These are phyloP conservation scores for Tichodroma muraria DNA, from an alignment of 2,113 vertebrate species.

Conservation along the genomic window DNA sequence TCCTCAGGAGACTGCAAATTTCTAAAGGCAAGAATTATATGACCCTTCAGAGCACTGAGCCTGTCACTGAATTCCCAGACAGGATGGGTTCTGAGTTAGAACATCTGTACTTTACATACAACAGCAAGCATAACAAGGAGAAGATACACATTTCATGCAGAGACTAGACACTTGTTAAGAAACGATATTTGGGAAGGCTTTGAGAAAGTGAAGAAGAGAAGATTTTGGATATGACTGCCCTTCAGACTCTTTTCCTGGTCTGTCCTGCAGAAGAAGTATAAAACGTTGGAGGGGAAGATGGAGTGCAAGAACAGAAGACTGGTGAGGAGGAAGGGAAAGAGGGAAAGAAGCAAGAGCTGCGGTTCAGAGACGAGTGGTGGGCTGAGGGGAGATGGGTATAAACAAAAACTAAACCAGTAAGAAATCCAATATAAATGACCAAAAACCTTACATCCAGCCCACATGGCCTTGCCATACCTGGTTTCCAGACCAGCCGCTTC, in stretches of 20 bases:
- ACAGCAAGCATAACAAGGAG: background rate
- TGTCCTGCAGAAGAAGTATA: background rate
- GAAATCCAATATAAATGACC: background rate
- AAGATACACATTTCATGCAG: background rate
- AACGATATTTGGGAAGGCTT: background rate
- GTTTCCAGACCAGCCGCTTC: slow-evolving; percentile 85
- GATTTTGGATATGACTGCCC: background rate
- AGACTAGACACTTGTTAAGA: background rate
- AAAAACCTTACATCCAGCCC: background rate
- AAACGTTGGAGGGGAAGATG: background rate
- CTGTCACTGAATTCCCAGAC: background rate
- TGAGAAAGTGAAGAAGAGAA: background rate
- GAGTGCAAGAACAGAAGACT: background rate
- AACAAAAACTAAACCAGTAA: background rate
- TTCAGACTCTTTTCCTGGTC: background rate
- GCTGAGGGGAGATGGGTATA: background rate
- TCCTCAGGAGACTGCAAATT: background rate
- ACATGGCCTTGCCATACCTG: slow-evolving; percentile 69
- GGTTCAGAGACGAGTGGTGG: background rate
- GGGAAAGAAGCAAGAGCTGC: background rate
- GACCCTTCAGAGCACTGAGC: background rate
- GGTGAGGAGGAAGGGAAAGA: background rate
- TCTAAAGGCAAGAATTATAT: background rate
- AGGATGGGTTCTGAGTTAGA: background rate
- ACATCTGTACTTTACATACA: background rate